phyloP scores from a whole-genome alignment of 2,888 invertebrate species.

The Apamea crenata region DNA sequence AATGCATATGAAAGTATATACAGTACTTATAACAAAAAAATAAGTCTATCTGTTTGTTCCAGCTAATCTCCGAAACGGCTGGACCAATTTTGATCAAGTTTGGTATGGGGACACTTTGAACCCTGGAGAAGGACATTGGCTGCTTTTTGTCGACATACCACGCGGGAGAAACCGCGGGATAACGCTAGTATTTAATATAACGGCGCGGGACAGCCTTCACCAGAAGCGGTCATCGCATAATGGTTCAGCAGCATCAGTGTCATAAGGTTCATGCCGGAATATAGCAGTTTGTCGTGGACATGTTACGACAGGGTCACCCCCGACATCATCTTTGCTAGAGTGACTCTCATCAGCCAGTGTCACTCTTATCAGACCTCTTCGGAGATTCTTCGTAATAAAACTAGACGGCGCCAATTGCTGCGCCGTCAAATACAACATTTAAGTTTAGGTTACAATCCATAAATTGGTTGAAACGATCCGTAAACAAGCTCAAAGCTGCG shows the following conservation, averaged over 20 bases:
- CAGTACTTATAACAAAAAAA: no score
- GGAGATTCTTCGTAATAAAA: background rate
- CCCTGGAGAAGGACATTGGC: no score
- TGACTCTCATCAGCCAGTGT: background rate
- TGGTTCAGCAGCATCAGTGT: background rate
- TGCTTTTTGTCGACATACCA: no score
- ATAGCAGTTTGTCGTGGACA: no score
- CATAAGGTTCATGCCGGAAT: background rate
- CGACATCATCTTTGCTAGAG: background rate
- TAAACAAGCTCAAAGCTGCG: conserved; percentile 50
- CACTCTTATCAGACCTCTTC: background rate
- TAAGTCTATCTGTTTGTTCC: no score
- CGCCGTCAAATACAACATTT: conserved; percentile 2
- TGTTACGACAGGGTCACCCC: no score
- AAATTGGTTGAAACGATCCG: conserved; percentile 31
- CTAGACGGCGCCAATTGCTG: background rate
- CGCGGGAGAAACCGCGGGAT: no score
- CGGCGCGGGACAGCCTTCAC: background rate
- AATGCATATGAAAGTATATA: no score
- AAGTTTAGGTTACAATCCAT: conserved; percentile 40
- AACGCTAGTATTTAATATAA: background rate
- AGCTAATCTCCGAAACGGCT: no score
- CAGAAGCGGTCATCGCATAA: background rate
- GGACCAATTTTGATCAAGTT: no score
- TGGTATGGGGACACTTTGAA: no score